These are phyloP conservation scores for Notarius quadriscutis DNA, from an alignment of 2,113 vertebrate genomes.

Conservation along the genomic window DNA sequence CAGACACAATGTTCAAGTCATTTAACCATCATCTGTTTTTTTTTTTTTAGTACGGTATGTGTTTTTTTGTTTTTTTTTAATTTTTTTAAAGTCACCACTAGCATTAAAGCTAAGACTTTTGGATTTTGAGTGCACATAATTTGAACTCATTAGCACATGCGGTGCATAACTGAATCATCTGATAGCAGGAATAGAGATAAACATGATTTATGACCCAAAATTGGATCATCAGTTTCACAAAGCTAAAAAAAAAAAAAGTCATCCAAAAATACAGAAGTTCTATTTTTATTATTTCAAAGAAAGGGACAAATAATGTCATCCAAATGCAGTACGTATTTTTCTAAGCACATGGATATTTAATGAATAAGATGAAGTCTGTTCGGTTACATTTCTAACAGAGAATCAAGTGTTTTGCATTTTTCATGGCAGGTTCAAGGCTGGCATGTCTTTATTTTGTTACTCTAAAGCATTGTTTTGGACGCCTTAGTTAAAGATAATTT, in stretches of 20 bases:
- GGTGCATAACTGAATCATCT: slow-evolving; percentile 8
- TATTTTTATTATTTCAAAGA: slow-evolving; percentile 65
- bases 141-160: slow-evolving; percentile 18
- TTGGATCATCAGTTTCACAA: slow-evolving; percentile 40
- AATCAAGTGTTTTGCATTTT: slow-evolving; percentile 57
- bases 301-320: slow-evolving; percentile 52
- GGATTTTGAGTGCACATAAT: slow-evolving; percentile 3
- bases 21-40: slow-evolving; percentile 27
- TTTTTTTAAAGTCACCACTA: slow-evolving; percentile 34
- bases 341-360: slow-evolving; percentile 61
- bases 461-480: slow-evolving; percentile 54
- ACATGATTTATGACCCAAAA: neutral
- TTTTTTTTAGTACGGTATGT: neutral
- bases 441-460: slow-evolving; percentile 60
- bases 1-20: slow-evolving; percentile 41
- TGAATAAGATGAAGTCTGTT: slow-evolving; percentile 51
- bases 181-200: slow-evolving; percentile 37
- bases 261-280: slow-evolving; percentile 46
- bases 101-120: slow-evolving; percentile 37
- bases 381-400: slow-evolving; percentile 57
- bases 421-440: slow-evolving; percentile 36
- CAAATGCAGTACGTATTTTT: slow-evolving; percentile 67
- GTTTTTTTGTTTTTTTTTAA: slow-evolving; percentile 26
- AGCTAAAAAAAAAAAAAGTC: neutral
- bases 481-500: slow-evolving; percentile 48